Base-by-base conservation (phyloP, 2,888 invertebrate species). In the Caenorhabditis macrosperma region DNA sequence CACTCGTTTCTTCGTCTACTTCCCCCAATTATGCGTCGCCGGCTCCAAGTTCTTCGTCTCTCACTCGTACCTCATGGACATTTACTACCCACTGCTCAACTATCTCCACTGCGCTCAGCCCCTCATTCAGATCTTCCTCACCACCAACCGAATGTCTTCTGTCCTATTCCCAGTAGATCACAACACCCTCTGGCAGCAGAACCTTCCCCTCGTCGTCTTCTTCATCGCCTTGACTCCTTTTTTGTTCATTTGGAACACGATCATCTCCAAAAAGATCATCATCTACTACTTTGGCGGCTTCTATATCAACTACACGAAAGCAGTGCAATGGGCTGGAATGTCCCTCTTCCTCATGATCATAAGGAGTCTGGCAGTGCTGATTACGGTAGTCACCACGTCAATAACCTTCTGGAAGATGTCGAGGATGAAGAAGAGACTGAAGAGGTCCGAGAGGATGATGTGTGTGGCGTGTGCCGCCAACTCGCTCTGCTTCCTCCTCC, bases 61-160 rank as follows among this genome's bases (percentile, higher is more conserved):
- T 2, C 4, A 76, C 22, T 33, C 54, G 15, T 24, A 55, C n/a
- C n/a, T 77, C 20, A 61, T 77, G 77, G 59, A 64, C 6, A 15
- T 69, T 22, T 77, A 77, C 38, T 77, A 77, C 26, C 77, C 77
- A 22, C 26, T 77, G 3, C 52, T 64, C 20, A 77, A 77, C 48
- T 77, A 77, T 54, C 55, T 77, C 15, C 77, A 71, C 24, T 59
- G 57, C 30, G n/a, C 44, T 22, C 77, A 77, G 64, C 77, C 77
- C 17, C 26, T 71, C n/a, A 64, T 77, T 17, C 77, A 77, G 57
- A 71, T 77, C n/a, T 71, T 69, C 6, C 52, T 77, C 1, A 77
- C 77, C 2, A 22, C 55, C 3, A 77, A 77, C 41, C 57, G 77
- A 54, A 55, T 61, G 52, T 71, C 69, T 24, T 69, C 69, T 7